A percentile compares a stretch with the other conserved stretches of the same genome.
Conservation (phyloP, 2,113 vertebrate genomes). For the Synodontis membranacea region DNA sequence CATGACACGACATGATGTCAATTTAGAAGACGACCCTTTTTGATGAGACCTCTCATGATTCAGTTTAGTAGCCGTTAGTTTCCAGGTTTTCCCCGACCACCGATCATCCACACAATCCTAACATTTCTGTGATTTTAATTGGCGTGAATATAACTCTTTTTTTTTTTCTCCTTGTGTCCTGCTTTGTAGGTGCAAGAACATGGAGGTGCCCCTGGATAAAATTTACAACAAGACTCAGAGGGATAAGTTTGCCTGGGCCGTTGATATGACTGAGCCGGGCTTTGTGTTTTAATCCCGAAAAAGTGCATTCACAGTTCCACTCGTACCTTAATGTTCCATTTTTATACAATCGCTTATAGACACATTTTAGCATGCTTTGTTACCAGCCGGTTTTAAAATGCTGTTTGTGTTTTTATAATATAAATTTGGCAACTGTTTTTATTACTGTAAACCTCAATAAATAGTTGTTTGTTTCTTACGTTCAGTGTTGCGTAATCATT, state of each 20-base stretch:
- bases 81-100: background rate
- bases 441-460: conserved; percentile 59
- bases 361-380: conserved; percentile 11
- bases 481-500: background rate
- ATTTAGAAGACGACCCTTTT: background rate
- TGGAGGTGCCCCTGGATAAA: conserved; percentile 68
- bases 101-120: background rate
- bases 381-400: conserved; percentile 26
- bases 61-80: no score
- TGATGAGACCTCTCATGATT: background rate
- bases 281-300: conserved; percentile 72
- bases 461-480: conserved; percentile 16
- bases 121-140: background rate
- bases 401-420: conserved; percentile 49
- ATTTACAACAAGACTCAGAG: conserved; percentile 75
- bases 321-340: background rate
- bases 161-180: background rate
- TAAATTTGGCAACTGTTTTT: background rate
- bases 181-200: conserved; percentile 70
- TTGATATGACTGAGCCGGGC: conserved; percentile 73
- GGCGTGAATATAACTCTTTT: background rate
- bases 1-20: background rate
- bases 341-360: background rate
- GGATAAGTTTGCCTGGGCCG: conserved; percentile 78
- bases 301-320: background rate